Evolutionary conservation across 2,113 vertebrate species (phyloP), one percentile per base, ranked within the genome.

Genomic region (Verasper variegatus): DNA sequence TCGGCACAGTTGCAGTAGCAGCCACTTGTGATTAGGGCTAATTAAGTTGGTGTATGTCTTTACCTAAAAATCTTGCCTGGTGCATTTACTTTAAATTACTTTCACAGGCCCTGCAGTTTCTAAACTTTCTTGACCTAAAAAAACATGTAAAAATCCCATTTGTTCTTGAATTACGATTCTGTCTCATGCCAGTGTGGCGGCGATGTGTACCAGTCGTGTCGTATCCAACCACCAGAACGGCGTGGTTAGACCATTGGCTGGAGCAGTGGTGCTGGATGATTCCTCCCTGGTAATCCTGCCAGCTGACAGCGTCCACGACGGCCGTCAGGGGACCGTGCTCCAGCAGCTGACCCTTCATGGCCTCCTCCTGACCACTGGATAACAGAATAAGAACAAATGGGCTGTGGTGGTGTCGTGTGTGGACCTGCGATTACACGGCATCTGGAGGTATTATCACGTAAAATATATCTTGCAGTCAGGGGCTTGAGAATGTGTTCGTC

Each of bases 191-290:
- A 31, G 31, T 37, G 49, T 5, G 45, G 47, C 0, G 58, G 63
- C 40, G 71, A 56, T 31, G 35, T 70, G 73, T 86, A 97, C 97
- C 97, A 85, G 95, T 94, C 76, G 86, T 91, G 90, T 97, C 95
- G 86, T 96, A 98, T 71, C 97, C 97, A 6, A 95, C 95, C 54
- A 99, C 66, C 40, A 98, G 92, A 15, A 97, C 95, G 0, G 97
- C 97, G 18, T 98, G 97, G 89, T 97, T 98, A 51, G 97, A 92
- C 78, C 94, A 88, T 31, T 93, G 95, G 77, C 96, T 96, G 83
- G 97, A 98, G 89, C 97, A 98, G 84, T 98, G 97, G 78, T 98
- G 95, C 18, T 97, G 97, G 81, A 99, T 97, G 74, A 98, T 92
- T 64, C 97, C 97, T 66, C 97, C 96, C 10, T 97, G 94, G 60